Percentiles rank a stretch among this genome's conserved stretches.
phyloP scores from a whole-genome alignment of 2,797 vertebrate genomes.

The Oceanodroma leucorhoa region DNA sequence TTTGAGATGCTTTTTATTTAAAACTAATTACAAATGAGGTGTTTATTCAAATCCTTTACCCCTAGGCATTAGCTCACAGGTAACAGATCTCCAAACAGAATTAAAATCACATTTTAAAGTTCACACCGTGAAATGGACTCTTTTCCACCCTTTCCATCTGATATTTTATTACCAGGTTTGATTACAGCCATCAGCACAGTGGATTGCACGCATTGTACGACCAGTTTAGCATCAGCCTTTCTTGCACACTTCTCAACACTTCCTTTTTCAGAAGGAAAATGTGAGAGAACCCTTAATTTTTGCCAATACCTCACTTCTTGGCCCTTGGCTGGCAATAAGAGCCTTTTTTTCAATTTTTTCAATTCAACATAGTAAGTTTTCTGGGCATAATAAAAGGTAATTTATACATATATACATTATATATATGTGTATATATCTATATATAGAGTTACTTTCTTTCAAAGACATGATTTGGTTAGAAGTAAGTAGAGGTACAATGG shows the following conservation, averaged over 20 bases:
- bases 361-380: not conserved
- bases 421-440: not conserved
- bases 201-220: not conserved
- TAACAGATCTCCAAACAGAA: not conserved
- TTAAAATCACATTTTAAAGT: not conserved
- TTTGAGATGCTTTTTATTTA: not conserved
- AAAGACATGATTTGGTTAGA: not conserved
- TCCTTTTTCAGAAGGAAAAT: not conserved
- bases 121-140: not conserved
- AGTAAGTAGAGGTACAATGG: not conserved
- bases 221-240: not conserved
- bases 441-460: not conserved
- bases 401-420: not conserved
- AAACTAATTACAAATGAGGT: not conserved
- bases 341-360: not conserved
- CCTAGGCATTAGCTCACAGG: not conserved
- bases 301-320: not conserved
- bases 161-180: slow-evolving; percentile 18
- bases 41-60: not conserved
- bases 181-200: not conserved
- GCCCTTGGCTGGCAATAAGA: not conserved
- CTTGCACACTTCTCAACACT: not conserved
- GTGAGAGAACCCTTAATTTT: not conserved
- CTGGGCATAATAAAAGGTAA: not conserved
- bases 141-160: not conserved